Evolutionary conservation across 2,888 invertebrate genomes (phyloP).

Genomic region (Linnaemya tessellans): DNA sequence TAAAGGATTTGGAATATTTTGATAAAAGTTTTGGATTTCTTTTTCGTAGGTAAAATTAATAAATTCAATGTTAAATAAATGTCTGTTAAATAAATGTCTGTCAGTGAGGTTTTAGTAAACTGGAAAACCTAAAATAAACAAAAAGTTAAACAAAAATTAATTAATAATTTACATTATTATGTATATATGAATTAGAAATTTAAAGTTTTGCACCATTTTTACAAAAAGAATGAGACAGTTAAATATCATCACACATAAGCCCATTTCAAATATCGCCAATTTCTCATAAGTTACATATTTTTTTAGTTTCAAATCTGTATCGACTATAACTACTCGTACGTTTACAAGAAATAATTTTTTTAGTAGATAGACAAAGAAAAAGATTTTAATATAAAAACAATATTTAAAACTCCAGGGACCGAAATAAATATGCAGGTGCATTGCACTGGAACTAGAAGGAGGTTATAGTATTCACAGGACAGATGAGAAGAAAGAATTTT

Average conservation of each 20-base stretch:
- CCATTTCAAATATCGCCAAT: background rate
- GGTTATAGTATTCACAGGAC: too few relatives aligned
- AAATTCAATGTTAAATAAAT: slow-evolving; percentile 41
- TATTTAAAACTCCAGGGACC: background rate
- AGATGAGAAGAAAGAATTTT: too few relatives aligned
- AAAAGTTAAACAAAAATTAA: slow-evolving; percentile 65
- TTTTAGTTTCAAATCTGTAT: background rate
- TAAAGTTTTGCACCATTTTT: background rate
- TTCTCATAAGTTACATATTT: background rate
- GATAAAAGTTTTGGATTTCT: slow-evolving; percentile 3
- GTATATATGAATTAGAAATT: background rate
- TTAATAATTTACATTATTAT: too few relatives aligned
- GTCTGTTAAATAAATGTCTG: too few relatives aligned
- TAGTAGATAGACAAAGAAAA: too few relatives aligned
- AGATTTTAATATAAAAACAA: background rate
- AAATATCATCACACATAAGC: background rate
- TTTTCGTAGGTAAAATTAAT: background rate
- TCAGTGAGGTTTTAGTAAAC: slow-evolving; percentile 75
- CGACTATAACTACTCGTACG: background rate
- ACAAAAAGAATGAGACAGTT: background rate
- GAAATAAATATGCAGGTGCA: too few relatives aligned
- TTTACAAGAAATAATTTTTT: background rate
- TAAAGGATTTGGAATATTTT: slow-evolving; percentile 23
- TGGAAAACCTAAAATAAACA: slow-evolving; percentile 80
- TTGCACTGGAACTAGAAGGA: too few relatives aligned